These are phyloP conservation scores for Drosophila leontia DNA, from an alignment of 1,140 invertebrate genomes.

Conservation along the genomic window DNA sequence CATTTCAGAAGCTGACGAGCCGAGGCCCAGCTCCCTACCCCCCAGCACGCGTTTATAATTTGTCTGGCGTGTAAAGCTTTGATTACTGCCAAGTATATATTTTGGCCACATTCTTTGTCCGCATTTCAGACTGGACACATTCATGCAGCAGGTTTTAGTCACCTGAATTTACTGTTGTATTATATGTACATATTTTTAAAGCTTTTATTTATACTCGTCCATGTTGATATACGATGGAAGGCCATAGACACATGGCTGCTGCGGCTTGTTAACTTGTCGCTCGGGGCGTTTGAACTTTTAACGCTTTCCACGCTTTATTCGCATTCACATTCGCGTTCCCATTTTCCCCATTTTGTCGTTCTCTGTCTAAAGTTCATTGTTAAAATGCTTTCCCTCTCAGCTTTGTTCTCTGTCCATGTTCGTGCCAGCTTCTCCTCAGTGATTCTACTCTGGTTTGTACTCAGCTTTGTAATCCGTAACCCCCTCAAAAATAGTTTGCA, in stretches of 20 bases:
- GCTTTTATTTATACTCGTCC: slow-evolving; percentile 16
- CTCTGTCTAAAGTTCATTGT: slow-evolving; percentile 65
- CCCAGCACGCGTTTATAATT: slow-evolving; percentile 62
- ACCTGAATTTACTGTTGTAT: not conserved
- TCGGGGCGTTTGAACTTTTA: slow-evolving; percentile 72
- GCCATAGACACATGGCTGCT: slow-evolving; percentile 32
- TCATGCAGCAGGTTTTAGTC: not conserved
- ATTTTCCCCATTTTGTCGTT: slow-evolving; percentile 52
- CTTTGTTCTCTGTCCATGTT: slow-evolving; percentile 28
- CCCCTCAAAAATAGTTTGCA: slow-evolving; percentile 14
- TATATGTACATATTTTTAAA: not conserved
- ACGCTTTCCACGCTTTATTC: slow-evolving; percentile 46
- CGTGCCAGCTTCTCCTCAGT: not conserved
- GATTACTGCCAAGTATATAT: not conserved
- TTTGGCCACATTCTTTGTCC: slow-evolving; percentile 2
- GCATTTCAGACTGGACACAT: not conserved
- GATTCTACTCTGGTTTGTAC: not conserved
- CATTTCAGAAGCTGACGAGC: slow-evolving; percentile 33
- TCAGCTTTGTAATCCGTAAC: slow-evolving; percentile 1
- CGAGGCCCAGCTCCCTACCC: slow-evolving; percentile 8
- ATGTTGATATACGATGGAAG: slow-evolving; percentile 7
- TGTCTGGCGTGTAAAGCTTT: slow-evolving; percentile 17
- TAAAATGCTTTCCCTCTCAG: slow-evolving; percentile 44
- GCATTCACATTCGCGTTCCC: slow-evolving; percentile 20
- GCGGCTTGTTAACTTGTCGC: slow-evolving; percentile 57